These are phyloP conservation scores for Champsocephalus gunnari DNA, from an alignment of 2,797 vertebrate genomes.

Conservation along the genomic window DNA sequence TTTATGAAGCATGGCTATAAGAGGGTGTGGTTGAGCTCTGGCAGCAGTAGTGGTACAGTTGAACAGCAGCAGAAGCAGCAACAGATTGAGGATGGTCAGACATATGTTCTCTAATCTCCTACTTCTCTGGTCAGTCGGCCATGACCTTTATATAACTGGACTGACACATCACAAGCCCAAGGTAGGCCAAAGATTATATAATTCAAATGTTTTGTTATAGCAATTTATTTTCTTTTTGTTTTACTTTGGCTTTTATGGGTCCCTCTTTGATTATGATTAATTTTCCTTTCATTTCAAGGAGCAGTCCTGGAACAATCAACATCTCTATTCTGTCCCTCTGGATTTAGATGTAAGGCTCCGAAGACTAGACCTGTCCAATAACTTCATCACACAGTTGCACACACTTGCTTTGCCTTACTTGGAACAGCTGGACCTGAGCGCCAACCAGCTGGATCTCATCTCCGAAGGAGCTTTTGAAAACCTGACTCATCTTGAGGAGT, in stretches of 20 bases:
- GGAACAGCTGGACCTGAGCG: conserved; percentile 81
- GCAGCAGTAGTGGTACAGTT: conserved; percentile 50
- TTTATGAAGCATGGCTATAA: conserved; percentile 73
- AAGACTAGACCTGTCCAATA: conserved; percentile 87
- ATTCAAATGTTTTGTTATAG: conserved; percentile 7
- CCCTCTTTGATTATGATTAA: conserved; percentile 49
- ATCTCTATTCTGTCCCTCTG: conserved; percentile 81
- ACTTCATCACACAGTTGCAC: conserved; percentile 85
- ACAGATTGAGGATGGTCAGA: conserved; percentile 68
- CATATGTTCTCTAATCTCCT: conserved; percentile 61
- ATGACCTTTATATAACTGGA: conserved; percentile 45
- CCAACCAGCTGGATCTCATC: conserved; percentile 86
- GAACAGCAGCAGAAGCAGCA: conserved; percentile 50
- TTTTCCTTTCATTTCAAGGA: conserved; percentile 66
- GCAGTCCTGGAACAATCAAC: conserved; percentile 79
- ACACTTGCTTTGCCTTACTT: conserved; percentile 76
- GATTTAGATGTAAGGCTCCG: conserved; percentile 75
- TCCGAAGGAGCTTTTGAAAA: conserved; percentile 76
- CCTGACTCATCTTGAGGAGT: conserved; percentile 75
- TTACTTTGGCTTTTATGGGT: conserved; percentile 31
- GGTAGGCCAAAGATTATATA: conserved; percentile 64
- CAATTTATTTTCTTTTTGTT: conserved; percentile 10
- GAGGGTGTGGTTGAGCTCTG: conserved; percentile 65
- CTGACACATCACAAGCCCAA: conserved; percentile 39
- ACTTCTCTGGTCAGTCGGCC: conserved; percentile 68